Conservation (phyloP, 2,113 vertebrate species). For the Prietella phreatophila region DNA sequence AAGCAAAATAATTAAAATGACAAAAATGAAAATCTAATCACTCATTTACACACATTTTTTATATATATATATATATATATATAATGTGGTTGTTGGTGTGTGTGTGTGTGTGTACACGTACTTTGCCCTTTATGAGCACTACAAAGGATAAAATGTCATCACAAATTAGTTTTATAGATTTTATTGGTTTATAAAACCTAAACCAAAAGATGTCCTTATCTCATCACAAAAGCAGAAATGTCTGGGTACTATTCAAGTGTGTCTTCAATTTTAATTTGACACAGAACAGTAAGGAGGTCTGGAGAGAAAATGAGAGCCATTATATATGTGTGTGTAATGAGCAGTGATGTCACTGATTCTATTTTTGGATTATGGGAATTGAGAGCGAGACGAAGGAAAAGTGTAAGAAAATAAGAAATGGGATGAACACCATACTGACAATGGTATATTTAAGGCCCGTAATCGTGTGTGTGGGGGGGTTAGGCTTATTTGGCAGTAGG, state of each 20-base stretch:
- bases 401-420: neutral
- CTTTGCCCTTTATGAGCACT: too few species aligned
- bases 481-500: conserved; percentile 36
- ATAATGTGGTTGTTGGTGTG: too few species aligned
- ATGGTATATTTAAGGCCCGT: neutral
- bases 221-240: neutral
- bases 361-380: conserved; percentile 26
- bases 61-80: too few species aligned
- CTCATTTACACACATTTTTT: too few species aligned
- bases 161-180: too few species aligned
- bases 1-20: neutral
- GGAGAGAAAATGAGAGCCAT: neutral
- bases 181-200: too few species aligned
- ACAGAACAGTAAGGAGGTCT: neutral
- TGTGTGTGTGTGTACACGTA: too few species aligned
- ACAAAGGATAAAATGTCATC: too few species aligned
- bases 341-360: conserved; percentile 38
- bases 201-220: neutral
- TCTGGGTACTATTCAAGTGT: neutral
- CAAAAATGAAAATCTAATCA: neutral
- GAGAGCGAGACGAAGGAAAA: neutral
- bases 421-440: neutral
- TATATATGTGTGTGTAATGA: neutral
- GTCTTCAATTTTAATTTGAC: neutral
- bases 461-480: neutral